Conservation (phyloP, 2,113 vertebrate species). For the Thunnus maccoyii region DNA sequence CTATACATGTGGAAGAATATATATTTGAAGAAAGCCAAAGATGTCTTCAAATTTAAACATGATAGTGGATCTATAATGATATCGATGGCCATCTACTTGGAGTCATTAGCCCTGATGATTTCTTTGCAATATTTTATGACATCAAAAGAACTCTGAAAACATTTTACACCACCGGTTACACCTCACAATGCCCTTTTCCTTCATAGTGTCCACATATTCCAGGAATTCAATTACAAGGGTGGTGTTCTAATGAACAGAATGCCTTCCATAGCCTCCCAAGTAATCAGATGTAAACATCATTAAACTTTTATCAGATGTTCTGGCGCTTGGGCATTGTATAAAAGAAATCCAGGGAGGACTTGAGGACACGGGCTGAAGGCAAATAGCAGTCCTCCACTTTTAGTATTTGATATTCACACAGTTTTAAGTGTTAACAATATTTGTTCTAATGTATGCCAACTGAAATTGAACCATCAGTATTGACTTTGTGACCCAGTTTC, state of each 20-base stretch:
- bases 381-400: slow-evolving; percentile 6
- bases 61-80: neutral
- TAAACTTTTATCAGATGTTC: slow-evolving; percentile 54
- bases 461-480: neutral
- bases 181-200: slow-evolving; percentile 9
- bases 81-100: neutral
- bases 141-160: slow-evolving; percentile 24
- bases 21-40: neutral
- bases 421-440: neutral
- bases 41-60: slow-evolving; percentile 17
- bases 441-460: neutral
- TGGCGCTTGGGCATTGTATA: slow-evolving; percentile 24
- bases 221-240: slow-evolving; percentile 51
- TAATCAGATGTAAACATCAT: slow-evolving; percentile 64
- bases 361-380: slow-evolving; percentile 7
- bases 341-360: slow-evolving; percentile 13
- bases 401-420: slow-evolving; percentile 18
- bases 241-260: slow-evolving; percentile 47
- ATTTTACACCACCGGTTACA: slow-evolving; percentile 40
- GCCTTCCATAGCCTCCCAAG: slow-evolving; percentile 42
- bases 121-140: neutral
- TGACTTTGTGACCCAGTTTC: neutral
- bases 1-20: neutral
- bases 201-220: slow-evolving; percentile 45
- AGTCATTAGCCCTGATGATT: neutral